Percentiles rank a stretch among this genome's conserved stretches.
Evolutionary conservation across 2,113 vertebrate genomes (phyloP).

Genomic region (Corydoras sp.): DNA sequence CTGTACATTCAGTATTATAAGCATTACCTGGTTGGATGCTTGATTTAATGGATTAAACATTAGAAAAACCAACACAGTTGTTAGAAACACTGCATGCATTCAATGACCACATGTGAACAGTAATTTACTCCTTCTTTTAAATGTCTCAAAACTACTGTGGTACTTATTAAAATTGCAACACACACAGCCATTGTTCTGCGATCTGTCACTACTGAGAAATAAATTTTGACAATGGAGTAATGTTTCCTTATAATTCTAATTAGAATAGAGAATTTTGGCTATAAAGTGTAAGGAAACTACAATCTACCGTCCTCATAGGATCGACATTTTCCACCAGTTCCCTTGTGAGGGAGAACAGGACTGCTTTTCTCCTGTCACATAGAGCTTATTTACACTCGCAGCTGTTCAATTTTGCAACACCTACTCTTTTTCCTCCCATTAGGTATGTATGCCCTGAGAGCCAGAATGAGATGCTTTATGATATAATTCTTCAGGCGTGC

Average conservation of each 20-base stretch:
- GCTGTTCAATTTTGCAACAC: conserved; percentile 68
- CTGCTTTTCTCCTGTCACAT: conserved; percentile 63
- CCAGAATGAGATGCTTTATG: conserved; percentile 14
- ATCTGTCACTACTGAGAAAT: conserved; percentile 20
- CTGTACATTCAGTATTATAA: too few species aligned
- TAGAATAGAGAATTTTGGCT: conserved; percentile 40
- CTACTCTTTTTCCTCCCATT: conserved; percentile 55
- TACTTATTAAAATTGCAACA: background rate
- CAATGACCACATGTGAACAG: too few species aligned
- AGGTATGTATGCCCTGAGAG: conserved; percentile 54
- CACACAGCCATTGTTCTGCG: conserved; percentile 8
- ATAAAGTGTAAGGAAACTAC: conserved; percentile 46
- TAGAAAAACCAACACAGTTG: too few species aligned
- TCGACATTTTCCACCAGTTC: conserved; percentile 62
- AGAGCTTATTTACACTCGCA: conserved; percentile 71
- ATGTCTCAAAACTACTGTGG: background rate
- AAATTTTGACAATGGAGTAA: conserved; percentile 18
- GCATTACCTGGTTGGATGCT: too few species aligned
- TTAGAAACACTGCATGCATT: too few species aligned
- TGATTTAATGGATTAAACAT: too few species aligned
- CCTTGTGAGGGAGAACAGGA: conserved; percentile 60
- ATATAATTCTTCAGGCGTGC: conserved; percentile 6
- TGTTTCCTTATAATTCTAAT: conserved; percentile 38
- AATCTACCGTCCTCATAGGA: conserved; percentile 54
- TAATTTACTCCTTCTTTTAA: too few species aligned